Evolutionary conservation across 1,140 invertebrate species (phyloP), one percentile per base, ranked within the genome.

Genomic region (Drosophila pruinosa): DNA sequence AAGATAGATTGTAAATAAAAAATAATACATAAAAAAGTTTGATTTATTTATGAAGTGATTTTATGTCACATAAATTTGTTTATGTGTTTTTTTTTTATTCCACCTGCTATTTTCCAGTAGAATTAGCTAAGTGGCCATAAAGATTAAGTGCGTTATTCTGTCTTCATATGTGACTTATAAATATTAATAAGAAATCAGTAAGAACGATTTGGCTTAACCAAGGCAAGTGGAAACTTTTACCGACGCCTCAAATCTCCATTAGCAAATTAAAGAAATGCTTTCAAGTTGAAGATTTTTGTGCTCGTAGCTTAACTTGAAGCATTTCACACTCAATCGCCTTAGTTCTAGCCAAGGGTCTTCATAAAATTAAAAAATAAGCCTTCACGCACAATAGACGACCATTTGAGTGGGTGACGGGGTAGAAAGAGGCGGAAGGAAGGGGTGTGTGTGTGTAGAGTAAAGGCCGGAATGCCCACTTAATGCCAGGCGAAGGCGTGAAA

Each of bases 401-500:
- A 43, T 8, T 34, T 31, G 12, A 8, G 48, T 15, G 6, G 7
- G 17, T 10, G 45, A 12, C 21, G 10, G 12, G 1, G 15, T 21
- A 31, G 19, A 36, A 17, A 12, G 14, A 34, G 47, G 24, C 54
- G 28, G 4, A 8, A 2, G 8, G 7, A 26, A 12, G 7, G 15
- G 36, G 34, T 12, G 21, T 73, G 57, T 38, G 17, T 2, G 50
- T n/a, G 0, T 50, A 4, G 24, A 14, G 34, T 58, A 36, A 12
- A 14, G 17, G 19, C 3, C 38, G 41, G 5, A 43, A 36, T 47
- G 53, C 10, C 54, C 59, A 39, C 22, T 63, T 63, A 53, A 45
- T 38, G 38, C 22, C 43, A n/a, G 26, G 36, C 15, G 31, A 43
- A 45, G 62, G 12, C 61, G 73, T 67, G 53, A 81, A 86, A 79